Base-by-base conservation (phyloP, 2,113 vertebrate species). In the Poeciliopsis turrubarensis region DNA sequence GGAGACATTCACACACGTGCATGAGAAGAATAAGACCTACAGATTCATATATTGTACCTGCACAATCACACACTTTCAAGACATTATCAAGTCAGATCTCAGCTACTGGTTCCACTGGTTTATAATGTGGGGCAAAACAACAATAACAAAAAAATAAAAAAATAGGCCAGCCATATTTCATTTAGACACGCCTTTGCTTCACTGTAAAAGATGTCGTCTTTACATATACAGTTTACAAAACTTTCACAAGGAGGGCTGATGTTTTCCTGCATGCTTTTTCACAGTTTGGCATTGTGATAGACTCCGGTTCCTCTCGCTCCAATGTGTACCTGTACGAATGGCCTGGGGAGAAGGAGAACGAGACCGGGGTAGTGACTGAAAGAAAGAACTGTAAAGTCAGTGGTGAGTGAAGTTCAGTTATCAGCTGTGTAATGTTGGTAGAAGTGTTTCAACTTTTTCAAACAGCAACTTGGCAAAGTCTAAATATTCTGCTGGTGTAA, bases 251-350 rank as follows among this genome's bases (percentile, higher is more conserved):
- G 2, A 34, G 17, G 8, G 17, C 5, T 37, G 25, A 65, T 25
- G 12, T 68, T 60, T 57, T 39, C 12, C 32, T 25, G 14, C 57
- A 10, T 70, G n/a, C 44, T 68, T 15, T 26, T 65, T 79, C 73
- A 32, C 80, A 99, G 97, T 98, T 97, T 67, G 98, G 98, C 26
- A 95, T 99, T 34, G 98, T 99, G 61, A 93, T 99, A 69, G 98
- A 99, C 62, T 95, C 97, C 0, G 98, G 97, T n/a, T 98, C 98
- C 3, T 97, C 98, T 63, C 95, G 95, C 17, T 99, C 98, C 27
- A 98, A 92, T 0, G 84, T 97, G n/a, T 97, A 97, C 0, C 89
- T 99, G 41, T 99, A 99, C n/a, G 87, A 97, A 80, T 99, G 98
- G 98, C 97, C 97, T 0, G 97, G 96, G 0, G 95, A 97, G 82